Evolutionary conservation across 2,888 invertebrate genomes (phyloP), one percentile per base, ranked within the genome.

Genomic region (Cecidostiba fungosa): DNA sequence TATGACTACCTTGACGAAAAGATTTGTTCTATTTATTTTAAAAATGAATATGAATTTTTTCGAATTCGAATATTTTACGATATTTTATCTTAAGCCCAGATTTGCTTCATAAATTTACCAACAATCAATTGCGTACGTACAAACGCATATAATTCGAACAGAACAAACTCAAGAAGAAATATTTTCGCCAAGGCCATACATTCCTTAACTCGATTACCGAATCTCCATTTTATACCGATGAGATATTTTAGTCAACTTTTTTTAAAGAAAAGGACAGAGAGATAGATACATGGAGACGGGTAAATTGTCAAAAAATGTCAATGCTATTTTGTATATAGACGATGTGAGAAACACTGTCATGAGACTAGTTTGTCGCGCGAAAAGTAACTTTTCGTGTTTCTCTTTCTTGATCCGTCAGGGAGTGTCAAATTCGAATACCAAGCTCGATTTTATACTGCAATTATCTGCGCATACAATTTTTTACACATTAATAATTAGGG

Each of bases 281-380:
- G 62, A 50, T 8, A 36, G 16, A 54, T 19, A 54, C 6, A 4
- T 59, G 54, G 23, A 59, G 50, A 66, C n/a, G 47, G 19, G 8
- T 70, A 72, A 72, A 72, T 62, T 69, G 47, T 74, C 36, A 69
- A 72, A 70, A 66, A 43, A 59, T n/a, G 26, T 79, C 62, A 43
- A 85, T 70, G 50, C 39, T 73, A 77, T 84, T 79, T 80, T 79
- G 43, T 77, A 77, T 14, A 32, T 54, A 80, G 50, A 43, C 8
- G 66, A 66, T 66, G 54, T 59, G 32, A 79, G 32, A 82, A 77
- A 86, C 79, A 86, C 83, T 86, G 83, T 59, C 62, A 76, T 19
- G 47, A 74, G 39, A 78, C 36, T 78, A 74, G 69, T 72, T 85
- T 77, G 16, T 36, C 43, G 32, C 36, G 16, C 2, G 50, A 54